Conservation (phyloP, 1,140 invertebrate genomes). For the Cyclargus thomasi region DNA sequence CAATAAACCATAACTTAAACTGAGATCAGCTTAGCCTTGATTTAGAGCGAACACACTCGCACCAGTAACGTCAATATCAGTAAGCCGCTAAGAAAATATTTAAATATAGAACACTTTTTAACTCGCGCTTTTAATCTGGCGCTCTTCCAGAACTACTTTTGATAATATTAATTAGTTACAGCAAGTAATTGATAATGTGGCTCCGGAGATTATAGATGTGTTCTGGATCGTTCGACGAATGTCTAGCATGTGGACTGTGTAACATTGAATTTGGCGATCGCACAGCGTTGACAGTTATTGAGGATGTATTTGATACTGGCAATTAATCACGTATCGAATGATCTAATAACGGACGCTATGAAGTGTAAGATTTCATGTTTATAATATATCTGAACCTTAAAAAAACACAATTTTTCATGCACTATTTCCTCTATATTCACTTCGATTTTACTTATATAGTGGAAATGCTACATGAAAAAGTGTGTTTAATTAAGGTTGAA, state of each 20-base stretch:
- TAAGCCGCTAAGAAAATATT: not conserved
- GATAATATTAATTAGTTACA: slow-evolving; percentile 54
- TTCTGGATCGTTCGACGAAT: not conserved
- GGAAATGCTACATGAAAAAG: too few relatives aligned
- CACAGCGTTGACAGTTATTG: not conserved
- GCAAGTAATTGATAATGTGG: not conserved
- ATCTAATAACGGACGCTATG: not conserved
- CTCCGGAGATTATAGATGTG: not conserved
- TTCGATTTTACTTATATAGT: too few relatives aligned
- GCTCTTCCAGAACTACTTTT: slow-evolving; percentile 34
- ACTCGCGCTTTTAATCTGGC: slow-evolving; percentile 11
- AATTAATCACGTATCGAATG: not conserved
- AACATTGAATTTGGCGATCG: not conserved
- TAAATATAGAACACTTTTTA: slow-evolving; percentile 14
- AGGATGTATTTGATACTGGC: not conserved
- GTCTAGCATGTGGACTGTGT: not conserved
- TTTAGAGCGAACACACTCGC: not conserved
- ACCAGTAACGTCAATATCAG: not conserved
- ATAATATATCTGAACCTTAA: not conserved
- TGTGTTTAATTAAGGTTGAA: too few relatives aligned
- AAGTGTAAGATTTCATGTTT: not conserved
- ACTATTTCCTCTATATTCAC: too few relatives aligned
- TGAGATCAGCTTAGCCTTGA: not conserved
- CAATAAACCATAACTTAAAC: not conserved
- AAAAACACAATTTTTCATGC: too few relatives aligned